Evolutionary conservation across 2,797 vertebrate species (phyloP).

Genomic region (Gymnothorax reevesii): DNA sequence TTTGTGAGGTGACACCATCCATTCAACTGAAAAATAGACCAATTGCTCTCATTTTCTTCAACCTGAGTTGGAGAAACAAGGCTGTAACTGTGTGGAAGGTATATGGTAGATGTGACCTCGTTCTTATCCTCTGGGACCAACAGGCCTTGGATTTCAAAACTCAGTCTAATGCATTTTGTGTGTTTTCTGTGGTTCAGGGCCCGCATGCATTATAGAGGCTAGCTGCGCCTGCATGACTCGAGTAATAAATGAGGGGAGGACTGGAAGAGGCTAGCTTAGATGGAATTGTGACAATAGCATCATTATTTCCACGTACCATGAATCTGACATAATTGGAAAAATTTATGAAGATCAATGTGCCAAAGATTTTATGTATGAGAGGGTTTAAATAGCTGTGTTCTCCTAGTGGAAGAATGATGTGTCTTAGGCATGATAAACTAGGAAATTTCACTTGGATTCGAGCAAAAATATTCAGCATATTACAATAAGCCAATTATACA

Average conservation of each 20-base stretch:
- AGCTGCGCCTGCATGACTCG: background rate
- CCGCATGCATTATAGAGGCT: background rate
- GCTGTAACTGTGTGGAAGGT: slow-evolving; percentile 6
- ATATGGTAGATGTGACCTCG: background rate
- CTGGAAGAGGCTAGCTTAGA: background rate
- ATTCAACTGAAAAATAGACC: background rate
- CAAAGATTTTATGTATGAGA: slow-evolving; percentile 25
- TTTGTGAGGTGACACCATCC: background rate
- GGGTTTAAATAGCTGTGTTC: background rate
- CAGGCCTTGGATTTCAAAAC: background rate
- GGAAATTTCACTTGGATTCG: background rate
- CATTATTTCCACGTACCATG: background rate
- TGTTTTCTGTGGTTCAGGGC: background rate
- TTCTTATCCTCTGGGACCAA: background rate
- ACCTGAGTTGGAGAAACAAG: slow-evolving; percentile 8
- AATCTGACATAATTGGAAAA: background rate
- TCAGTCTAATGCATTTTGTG: slow-evolving; percentile 19
- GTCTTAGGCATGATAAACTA: background rate
- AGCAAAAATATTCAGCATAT: slow-evolving; percentile 5
- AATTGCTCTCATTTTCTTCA: background rate
- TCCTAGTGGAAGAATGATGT: background rate
- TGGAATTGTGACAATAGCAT: background rate
- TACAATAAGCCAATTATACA: background rate
- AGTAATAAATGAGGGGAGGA: background rate
- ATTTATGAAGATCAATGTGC: slow-evolving; percentile 6